A percentile compares a stretch with the other conserved stretches of the same genome.
These are phyloP conservation scores for Macropodus opercularis DNA, from an alignment of 2,797 vertebrate species.

Conservation along the genomic window DNA sequence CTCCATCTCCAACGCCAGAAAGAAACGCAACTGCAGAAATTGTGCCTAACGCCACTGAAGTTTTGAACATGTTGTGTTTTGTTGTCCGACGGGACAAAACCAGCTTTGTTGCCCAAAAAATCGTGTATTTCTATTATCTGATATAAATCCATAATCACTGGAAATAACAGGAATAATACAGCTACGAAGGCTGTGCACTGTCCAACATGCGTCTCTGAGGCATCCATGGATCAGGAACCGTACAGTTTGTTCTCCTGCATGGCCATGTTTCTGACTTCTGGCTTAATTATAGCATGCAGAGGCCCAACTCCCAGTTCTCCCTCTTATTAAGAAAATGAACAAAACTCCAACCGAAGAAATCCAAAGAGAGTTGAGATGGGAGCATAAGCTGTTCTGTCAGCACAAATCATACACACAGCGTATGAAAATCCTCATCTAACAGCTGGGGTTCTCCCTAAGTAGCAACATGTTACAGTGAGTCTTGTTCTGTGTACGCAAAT, in stretches of 20 bases:
- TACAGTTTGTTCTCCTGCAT: neutral
- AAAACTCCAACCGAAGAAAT: neutral
- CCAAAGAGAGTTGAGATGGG: neutral
- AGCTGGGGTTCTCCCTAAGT: too few relatives aligned
- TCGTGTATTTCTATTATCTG: too few relatives aligned
- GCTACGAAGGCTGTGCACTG: neutral
- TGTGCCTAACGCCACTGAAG: neutral
- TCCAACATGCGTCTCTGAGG: neutral
- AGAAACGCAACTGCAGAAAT: constrained; percentile 8
- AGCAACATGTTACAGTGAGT: too few relatives aligned
- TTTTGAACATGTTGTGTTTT: too few relatives aligned
- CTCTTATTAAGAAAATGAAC: neutral
- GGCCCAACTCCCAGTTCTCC: neutral
- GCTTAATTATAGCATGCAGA: neutral
- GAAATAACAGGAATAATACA: too few relatives aligned
- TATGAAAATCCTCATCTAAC: too few relatives aligned
- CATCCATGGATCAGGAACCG: neutral
- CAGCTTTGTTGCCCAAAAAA: too few relatives aligned
- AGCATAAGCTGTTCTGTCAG: neutral
- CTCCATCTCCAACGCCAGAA: constrained; percentile 4
- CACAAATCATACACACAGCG: neutral
- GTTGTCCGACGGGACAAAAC: too few relatives aligned
- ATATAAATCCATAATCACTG: too few relatives aligned
- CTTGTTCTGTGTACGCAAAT: neutral
- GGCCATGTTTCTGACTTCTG: neutral